Percentiles rank a stretch among this genome's conserved stretches.
phyloP scores from a whole-genome alignment of 2,888 invertebrate species.

The Hesperia comma region DNA sequence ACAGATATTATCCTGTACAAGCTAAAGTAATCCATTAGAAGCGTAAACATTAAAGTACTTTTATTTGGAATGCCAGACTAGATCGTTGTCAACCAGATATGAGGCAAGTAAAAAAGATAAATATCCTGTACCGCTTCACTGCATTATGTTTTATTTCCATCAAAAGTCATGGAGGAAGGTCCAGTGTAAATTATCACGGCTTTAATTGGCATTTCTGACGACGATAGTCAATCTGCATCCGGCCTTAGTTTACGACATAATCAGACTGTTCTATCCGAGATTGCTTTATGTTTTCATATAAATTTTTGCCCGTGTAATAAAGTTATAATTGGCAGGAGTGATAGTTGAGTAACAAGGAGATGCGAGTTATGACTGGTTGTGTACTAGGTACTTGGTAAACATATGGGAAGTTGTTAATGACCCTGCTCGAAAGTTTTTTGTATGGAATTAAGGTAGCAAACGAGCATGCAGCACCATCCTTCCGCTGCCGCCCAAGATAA shows the following conservation, averaged over 20 bases:
- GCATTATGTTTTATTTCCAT: not conserved
- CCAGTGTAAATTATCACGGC: slow-evolving; percentile 4
- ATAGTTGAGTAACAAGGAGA: not conserved
- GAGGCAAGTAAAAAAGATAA: not conserved
- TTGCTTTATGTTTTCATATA: slow-evolving; percentile 29
- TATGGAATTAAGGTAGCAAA: no score
- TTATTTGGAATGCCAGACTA: slow-evolving; percentile 2
- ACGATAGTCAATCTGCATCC: slow-evolving; percentile 21
- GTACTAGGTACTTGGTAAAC: not conserved
- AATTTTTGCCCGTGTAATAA: slow-evolving; percentile 17
- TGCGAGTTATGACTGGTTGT: not conserved
- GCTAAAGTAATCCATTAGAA: not conserved
- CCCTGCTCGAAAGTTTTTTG: no score
- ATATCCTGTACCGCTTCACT: not conserved
- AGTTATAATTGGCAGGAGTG: slow-evolving; percentile 11
- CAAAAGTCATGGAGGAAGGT: not conserved
- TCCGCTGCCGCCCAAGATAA: no score
- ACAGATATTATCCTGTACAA: not conserved
- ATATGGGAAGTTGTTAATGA: no score
- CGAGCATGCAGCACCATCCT: no score
- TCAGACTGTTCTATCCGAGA: slow-evolving; percentile 12
- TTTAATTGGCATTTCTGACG: slow-evolving; percentile 21
- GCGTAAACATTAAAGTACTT: slow-evolving; percentile 1
- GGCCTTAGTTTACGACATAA: slow-evolving; percentile 25
- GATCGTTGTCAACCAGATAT: not conserved